phyloP scores from a whole-genome alignment of 2,797 vertebrate species.

The Discoglossus pictus region DNA sequence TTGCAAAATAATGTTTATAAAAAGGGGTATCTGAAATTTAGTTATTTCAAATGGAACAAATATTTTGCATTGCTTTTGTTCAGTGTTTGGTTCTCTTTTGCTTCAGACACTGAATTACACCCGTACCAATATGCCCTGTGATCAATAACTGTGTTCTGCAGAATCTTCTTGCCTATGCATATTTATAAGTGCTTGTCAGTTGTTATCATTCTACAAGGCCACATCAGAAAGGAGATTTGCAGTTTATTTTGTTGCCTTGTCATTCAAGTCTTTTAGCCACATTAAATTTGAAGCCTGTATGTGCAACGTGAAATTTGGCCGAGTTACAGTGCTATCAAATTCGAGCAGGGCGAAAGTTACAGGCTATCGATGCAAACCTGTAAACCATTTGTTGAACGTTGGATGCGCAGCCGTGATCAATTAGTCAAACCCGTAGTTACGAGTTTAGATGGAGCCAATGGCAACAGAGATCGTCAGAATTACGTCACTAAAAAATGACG shows the following conservation, averaged over 20 bases:
- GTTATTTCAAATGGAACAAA: conserved; percentile 20
- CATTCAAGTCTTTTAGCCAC: conserved; percentile 14
- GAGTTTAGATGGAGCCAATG: too few relatives aligned
- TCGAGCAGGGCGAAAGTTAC: too few relatives aligned
- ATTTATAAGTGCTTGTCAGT: conserved; percentile 38
- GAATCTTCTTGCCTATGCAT: conserved; percentile 36
- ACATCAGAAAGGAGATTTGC: conserved; percentile 17
- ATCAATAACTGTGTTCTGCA: conserved; percentile 37
- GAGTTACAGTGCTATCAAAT: too few relatives aligned
- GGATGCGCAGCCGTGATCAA: too few relatives aligned
- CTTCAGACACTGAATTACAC: conserved; percentile 25
- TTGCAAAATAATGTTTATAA: conserved; percentile 8
- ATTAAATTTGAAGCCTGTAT: too few relatives aligned
- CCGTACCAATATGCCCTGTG: conserved; percentile 18
- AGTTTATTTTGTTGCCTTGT: conserved; percentile 26
- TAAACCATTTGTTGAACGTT: too few relatives aligned
- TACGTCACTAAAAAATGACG: too few relatives aligned
- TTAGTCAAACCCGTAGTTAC: too few relatives aligned
- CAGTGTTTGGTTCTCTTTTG: conserved; percentile 6
- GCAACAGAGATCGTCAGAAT: too few relatives aligned
- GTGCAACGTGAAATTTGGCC: too few relatives aligned
- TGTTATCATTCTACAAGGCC: conserved; percentile 22
- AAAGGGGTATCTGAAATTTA: too few relatives aligned
- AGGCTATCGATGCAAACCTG: too few relatives aligned
- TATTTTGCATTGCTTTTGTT: background rate